Conservation (phyloP, 2,113 vertebrate species). For the Cryptoleucopteryx plumbea region DNA sequence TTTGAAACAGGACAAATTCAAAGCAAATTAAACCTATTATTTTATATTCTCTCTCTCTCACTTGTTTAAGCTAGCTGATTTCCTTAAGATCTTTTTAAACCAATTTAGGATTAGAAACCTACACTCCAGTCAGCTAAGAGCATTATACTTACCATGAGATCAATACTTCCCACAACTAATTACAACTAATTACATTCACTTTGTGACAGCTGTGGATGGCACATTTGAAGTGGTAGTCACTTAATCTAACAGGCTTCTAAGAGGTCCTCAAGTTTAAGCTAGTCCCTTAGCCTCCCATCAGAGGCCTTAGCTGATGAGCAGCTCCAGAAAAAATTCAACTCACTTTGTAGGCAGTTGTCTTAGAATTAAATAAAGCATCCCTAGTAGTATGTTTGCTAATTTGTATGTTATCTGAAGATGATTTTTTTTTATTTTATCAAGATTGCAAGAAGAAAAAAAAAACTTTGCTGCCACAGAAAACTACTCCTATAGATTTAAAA, state of each 20-base stretch:
- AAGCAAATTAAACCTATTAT: not conserved
- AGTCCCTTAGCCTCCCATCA: not conserved
- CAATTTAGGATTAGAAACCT: conserved; percentile 4
- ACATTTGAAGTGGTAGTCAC: not conserved
- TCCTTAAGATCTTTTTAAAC: conserved; percentile 5
- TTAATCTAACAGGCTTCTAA: not conserved
- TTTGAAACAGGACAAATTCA: not conserved
- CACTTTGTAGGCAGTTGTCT: not conserved
- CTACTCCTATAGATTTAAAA: not conserved
- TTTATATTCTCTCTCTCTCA: not conserved
- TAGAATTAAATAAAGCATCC: not conserved
- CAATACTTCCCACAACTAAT: not conserved
- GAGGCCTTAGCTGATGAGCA: not conserved
- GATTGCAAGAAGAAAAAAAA: not conserved
- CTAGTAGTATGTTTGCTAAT: not conserved
- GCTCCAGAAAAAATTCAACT: not conserved
- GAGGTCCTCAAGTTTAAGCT: not conserved
- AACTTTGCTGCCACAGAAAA: not conserved
- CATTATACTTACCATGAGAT: not conserved
- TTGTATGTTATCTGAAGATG: not conserved
- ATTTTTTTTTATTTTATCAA: not conserved
- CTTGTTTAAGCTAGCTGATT: not conserved
- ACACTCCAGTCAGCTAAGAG: not conserved
- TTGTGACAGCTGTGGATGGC: not conserved
- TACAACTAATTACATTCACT: not conserved